phyloP scores from a whole-genome alignment of 2,888 invertebrate species.

The Ophion ellenae region DNA sequence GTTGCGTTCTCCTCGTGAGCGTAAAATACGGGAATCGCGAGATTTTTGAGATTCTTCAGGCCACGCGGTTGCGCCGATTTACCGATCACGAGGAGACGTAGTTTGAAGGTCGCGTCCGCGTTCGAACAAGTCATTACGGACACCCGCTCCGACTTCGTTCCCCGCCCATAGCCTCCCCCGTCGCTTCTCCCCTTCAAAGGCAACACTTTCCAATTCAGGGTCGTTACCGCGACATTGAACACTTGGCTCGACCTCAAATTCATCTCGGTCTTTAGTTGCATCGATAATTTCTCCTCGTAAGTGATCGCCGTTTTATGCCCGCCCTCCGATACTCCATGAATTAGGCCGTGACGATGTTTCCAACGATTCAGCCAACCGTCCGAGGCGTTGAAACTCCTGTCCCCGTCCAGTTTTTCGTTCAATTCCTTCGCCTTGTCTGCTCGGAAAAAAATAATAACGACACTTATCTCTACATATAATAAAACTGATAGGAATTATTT shows the following conservation, averaged over 20 bases:
- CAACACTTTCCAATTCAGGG: neutral
- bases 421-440: too few relatives aligned
- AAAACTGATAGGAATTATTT: too few relatives aligned
- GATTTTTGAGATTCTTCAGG: neutral
- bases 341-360: too few relatives aligned
- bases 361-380: too few relatives aligned
- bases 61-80: too few relatives aligned
- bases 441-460: too few relatives aligned
- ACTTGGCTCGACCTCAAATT: conserved; percentile 25
- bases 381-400: too few relatives aligned
- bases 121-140: conserved; percentile 20
- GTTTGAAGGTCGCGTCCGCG: conserved; percentile 13
- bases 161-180: neutral
- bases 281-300: too few relatives aligned
- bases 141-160: conserved; percentile 9
- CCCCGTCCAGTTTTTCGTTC: too few relatives aligned
- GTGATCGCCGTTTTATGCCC: too few relatives aligned
- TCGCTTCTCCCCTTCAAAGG: neutral
- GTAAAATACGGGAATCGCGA: conserved; percentile 17
- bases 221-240: conserved; percentile 23
- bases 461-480: too few relatives aligned
- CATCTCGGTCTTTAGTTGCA: conserved; percentile 6
- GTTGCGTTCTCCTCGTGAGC: conserved; percentile 6
- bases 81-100: conserved; percentile 12
- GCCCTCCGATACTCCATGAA: too few relatives aligned